Evolutionary conservation across 2,888 invertebrate genomes (phyloP), one percentile per base, ranked within the genome.

Genomic region (Anorthoa munda): DNA sequence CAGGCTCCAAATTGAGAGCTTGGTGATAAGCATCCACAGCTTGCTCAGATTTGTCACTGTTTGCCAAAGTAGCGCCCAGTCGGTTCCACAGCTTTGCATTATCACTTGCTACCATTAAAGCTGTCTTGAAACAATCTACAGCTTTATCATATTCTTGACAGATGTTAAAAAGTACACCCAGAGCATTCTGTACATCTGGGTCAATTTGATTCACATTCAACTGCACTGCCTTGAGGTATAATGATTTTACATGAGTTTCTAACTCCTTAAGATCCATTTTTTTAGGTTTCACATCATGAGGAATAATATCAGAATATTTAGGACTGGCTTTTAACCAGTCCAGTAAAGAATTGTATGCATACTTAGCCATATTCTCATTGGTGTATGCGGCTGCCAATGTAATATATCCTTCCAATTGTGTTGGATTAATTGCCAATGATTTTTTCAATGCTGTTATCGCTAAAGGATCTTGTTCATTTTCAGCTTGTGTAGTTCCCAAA

Each of bases 81-180:
- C 99, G 98, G 94, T 99, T 99, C 99, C 99, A 99, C 67, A 99
- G 93, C 90, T 99, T 97, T 11, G 99, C 98, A 97, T 99, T 99
- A 61, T 96, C 93, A 75, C 97, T 98, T 88, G 97, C 97, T 18
- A 98, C 98, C 94, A 98, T 98, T 18, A 99, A 94, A 0, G 99
- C 99, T 56, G 99, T 97, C 88, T 97, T 97, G 92, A 99, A 99
- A 93, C 99, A 99, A 94, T 99, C 99, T 1, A 98, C 98, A 18
- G 99, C 99, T 95, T 99, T 99, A 86, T 99, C 98, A 94, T 98
- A 99, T 91, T 99, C 99, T 31, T 98, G 98, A 56, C 98, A 98
- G 56, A 99, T 97, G 94, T 99, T 99, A 90, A 99, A 99, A 53
- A 99, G 97, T 21, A 99, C 99, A 4, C 99, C 99, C 21, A 99